A percentile compares a stretch with the other conserved stretches of the same genome.
phyloP scores from a whole-genome alignment of 2,888 invertebrate species.

The Drosophila differens region DNA sequence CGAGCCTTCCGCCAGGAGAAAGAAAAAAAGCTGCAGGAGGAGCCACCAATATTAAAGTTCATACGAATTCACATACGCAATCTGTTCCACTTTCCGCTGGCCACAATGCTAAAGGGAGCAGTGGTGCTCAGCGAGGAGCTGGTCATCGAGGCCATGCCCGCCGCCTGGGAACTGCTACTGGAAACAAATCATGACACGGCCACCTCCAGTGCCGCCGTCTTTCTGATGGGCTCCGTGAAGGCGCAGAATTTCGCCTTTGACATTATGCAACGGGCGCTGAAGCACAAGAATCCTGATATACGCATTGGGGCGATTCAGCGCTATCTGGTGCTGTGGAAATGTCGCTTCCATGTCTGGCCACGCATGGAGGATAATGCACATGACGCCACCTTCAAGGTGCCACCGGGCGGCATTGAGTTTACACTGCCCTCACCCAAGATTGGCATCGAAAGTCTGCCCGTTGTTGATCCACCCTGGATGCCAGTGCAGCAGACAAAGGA shows the following conservation, averaged over 20 bases:
- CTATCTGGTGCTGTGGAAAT: conserved; percentile 98
- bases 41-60: conserved; percentile 91
- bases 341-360: conserved; percentile 99
- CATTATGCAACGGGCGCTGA: conserved; percentile 94
- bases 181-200: conserved; percentile 96
- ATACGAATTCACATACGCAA: conserved; percentile 93
- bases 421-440: conserved; percentile 99
- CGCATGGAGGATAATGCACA: conserved; percentile 99
- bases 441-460: conserved; percentile 96
- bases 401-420: conserved; percentile 99
- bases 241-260: conserved; percentile 95
- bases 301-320: conserved; percentile 93
- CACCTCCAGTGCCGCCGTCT: conserved; percentile 94
- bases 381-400: conserved; percentile 95
- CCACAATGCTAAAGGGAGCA: conserved; percentile 94
- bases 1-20: conserved; percentile 84
- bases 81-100: conserved; percentile 95
- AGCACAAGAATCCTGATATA: conserved; percentile 92
- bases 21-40: conserved; percentile 87
- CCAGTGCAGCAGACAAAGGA: conserved; percentile 99
- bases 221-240: conserved; percentile 96
- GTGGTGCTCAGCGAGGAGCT: conserved; percentile 94
- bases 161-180: conserved; percentile 97
- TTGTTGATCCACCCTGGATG: conserved; percentile 99
- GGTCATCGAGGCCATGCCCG: conserved; percentile 94